Base-by-base conservation (phyloP, 2,797 vertebrate species). In the Sebastes matsubarae region DNA sequence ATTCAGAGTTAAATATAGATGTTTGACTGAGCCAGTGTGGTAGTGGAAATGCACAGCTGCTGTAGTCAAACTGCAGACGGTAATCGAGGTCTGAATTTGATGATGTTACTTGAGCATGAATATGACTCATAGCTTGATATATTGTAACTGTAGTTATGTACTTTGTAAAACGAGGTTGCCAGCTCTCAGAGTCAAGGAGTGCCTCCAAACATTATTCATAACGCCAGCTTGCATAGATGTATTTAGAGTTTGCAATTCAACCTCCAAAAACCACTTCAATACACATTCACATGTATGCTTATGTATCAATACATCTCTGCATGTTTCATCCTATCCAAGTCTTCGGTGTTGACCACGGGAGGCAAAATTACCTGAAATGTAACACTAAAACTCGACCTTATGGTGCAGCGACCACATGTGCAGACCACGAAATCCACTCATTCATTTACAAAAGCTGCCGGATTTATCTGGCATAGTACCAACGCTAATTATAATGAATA, bases 1-100 rank as follows among this genome's bases (percentile, higher is more conserved):
- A 72, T 75, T 81, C 69, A 70, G 2, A 72, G 92, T 87, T 94
- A 95, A 92, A 93, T 90, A 92, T 95, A 94, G 87, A 82, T 5
- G 18, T 77, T 75, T 64, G 59, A 83, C 70, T 63, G 75, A 81
- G 83, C 32, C 42, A 42, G 5, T 22, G 64, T 34, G 54, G 38
- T 29, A 9, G 68, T 57, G 77, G 61, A 86, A 89, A 79, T 55
- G 50, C 71, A 82, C 92, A 92, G 90, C 92, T 89, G 91, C 83
- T 83, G 83, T 65, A 58, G 22, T 77, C 54, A 9, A 73, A 81
- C 64, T 59, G 70, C 54, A 78, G 20, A 82, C 36, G 16, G 24
- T 70, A 54, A 52, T 32, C 20, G 20, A 66, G 32, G 29, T 74
- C 65, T 24, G 59, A 77, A 70, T 79, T 61, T 63, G 59, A 82